These are phyloP conservation scores for Mellivora capensis DNA, from an alignment of 2,113 vertebrate genomes.

Conservation along the genomic window DNA sequence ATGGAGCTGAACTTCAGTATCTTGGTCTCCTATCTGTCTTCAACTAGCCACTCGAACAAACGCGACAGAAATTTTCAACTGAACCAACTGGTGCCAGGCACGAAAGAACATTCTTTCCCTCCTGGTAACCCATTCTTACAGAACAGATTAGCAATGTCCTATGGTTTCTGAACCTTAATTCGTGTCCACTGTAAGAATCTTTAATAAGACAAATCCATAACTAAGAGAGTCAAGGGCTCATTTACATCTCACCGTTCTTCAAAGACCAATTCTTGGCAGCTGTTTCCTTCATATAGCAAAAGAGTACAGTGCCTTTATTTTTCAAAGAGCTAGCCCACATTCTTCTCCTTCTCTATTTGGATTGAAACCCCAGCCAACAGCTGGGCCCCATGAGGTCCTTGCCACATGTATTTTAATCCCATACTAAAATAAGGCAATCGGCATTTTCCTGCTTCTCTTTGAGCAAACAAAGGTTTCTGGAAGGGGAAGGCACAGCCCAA, in stretches of 20 bases:
- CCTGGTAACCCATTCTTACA: not conserved
- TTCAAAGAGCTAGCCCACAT: conserved; percentile 66
- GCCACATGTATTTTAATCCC: conserved; percentile 67
- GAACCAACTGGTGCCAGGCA: not conserved
- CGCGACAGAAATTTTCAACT: not conserved
- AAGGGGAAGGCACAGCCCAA: not conserved
- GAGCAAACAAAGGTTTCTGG: conserved; percentile 55
- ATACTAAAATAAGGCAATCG: conserved; percentile 60
- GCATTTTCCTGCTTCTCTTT: conserved; percentile 58
- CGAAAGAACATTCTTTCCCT: not conserved
- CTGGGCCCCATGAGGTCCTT: conserved; percentile 44
- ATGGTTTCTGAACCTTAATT: not conserved
- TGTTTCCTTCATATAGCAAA: not conserved
- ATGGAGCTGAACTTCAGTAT: not conserved
- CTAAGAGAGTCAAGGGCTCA: not conserved
- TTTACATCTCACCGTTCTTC: not conserved
- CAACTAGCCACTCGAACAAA: not conserved
- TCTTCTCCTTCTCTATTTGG: conserved; percentile 79
- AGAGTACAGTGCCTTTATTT: conserved; percentile 29
- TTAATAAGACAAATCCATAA: not conserved
- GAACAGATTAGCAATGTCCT: not conserved
- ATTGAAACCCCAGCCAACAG: conserved; percentile 59
- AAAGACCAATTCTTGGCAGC: not conserved
- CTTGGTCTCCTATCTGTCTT: not conserved
- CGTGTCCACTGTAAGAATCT: not conserved